A percentile compares a stretch with the other conserved stretches of the same genome.
Conservation (phyloP, 2,797 vertebrate species). For the Syngnathus rostellatus region DNA sequence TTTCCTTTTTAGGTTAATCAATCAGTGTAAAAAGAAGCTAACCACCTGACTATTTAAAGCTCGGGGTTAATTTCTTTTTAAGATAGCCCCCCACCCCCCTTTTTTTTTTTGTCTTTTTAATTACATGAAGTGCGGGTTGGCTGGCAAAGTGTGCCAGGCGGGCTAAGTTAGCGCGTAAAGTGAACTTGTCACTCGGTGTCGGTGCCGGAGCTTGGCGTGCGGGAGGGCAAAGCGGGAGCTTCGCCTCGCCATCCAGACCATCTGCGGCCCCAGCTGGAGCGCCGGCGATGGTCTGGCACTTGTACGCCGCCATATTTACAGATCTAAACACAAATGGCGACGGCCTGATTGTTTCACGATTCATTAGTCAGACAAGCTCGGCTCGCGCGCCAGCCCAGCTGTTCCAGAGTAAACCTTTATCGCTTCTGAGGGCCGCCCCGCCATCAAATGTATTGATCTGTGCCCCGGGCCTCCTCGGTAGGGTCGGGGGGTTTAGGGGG, state of each 20-base stretch:
- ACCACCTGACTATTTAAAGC: neutral
- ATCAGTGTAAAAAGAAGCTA: neutral
- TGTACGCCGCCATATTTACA: constrained; percentile 99
- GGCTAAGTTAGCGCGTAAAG: constrained; percentile 67
- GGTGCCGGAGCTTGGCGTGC: constrained; percentile 15
- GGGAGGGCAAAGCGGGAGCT: constrained; percentile 3
- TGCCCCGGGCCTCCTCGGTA: constrained; percentile 74
- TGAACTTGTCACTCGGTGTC: constrained; percentile 77
- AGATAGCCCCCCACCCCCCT: neutral
- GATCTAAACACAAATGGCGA: constrained; percentile 99
- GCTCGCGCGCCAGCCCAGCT: constrained; percentile 98
- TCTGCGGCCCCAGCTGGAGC: constrained; percentile 99
- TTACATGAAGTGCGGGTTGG: constrained; percentile 40
- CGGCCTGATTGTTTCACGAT: constrained; percentile 99
- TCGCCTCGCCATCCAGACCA: constrained; percentile 94
- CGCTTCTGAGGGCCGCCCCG: constrained; percentile 99
- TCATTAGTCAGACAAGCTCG: constrained; percentile 99
- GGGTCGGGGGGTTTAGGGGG: no score
- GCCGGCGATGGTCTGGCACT: constrained; percentile 99
- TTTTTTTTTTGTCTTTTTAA: neutral
- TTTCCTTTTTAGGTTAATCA: neutral
- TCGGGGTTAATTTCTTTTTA: neutral
- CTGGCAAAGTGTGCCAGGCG: constrained; percentile 49
- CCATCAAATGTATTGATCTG: constrained; percentile 99
- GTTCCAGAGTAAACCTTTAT: constrained; percentile 99